Base-by-base conservation (phyloP, 64 coral and sea anemone species). In the Montipora cactus region DNA sequence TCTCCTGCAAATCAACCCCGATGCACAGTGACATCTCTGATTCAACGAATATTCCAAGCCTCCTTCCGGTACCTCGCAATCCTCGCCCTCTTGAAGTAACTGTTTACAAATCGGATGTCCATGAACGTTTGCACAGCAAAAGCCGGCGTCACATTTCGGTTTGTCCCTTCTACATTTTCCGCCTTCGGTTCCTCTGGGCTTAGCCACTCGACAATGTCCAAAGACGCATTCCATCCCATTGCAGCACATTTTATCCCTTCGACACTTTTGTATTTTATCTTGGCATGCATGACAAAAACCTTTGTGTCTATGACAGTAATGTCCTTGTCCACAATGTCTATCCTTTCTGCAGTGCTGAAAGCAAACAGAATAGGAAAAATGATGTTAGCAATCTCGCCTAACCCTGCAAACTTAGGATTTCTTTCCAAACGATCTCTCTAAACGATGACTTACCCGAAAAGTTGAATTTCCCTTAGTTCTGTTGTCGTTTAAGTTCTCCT, bases 161-260 rank as follows among this genome's bases (percentile, higher is more conserved):
- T 11, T 57, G 77, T 99, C 95, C 69, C 80, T 96, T 15, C 25
- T 96, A 77, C 98, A 99, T 19, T 90, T 91, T 0, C 94, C 81
- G 18, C 81, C 79, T 46, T 86, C 19, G 52, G 74, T 78, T 11
- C 98, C 98, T 7, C 75, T 51, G 10, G 78, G 68, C 3, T 96
- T 51, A 7, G 83, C 88, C 45, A 64, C 96, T 55, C 98, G 94
- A 47, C 98, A 99, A 61, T 79, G 88, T 19, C 98, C 98, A 83
- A 99, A 99, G 66, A 99, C 93, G 74, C 98, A 99, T 66, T 99
- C 98, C 92, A 96, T 94, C 15, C 89, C 86, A 22, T 81, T 71
- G 12, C 90, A 94, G 66, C 98, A 99, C 72, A 99, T 93, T 44
- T 92, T 59, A 55, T 99, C 66, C 3, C 98, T 92, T 19, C 98